Evolutionary conservation across 1,140 invertebrate genomes (phyloP), one percentile per base, ranked within the genome.

Genomic region (Drosophila ananassae): DNA sequence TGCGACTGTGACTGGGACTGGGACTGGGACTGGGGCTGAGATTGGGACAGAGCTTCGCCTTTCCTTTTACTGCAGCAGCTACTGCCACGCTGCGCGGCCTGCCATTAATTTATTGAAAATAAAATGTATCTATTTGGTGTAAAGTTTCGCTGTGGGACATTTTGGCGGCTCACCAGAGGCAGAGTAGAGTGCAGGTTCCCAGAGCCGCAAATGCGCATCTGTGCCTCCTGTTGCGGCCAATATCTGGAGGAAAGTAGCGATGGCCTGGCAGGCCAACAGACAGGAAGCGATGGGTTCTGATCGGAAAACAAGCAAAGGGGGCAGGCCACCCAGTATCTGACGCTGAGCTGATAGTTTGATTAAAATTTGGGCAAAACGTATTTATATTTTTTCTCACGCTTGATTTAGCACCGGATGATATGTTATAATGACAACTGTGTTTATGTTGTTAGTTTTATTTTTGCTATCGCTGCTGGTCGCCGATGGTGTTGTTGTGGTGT

Each of bases 361-460:
- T 54, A 12, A 28, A 66, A 75, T 58, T 75, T 73, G 9, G 21
- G 39, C 25, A 9, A 71, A 57, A 61, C 63, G 48, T 46, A 63
- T 64, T 87, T 85, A 51, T 50, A 59, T 51, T 59, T 85, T 85
- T 87, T 87, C 82, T 87, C 83, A 87, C 82, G 82, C 83, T 81
- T 82, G 62, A 82, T 82, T 82, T 87, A 89, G 60, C 75, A 68
- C 83, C 83, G 83, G 79, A 87, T 87, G 82, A 87, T 82, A 89
- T 89, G 82, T 87, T 78, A 72, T 75, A 89, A 89, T 89, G 82
- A 82, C 82, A 89, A 87, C 82, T 79, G 72, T 87, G 82, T 87
- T 82, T 87, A 87, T 85, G 67, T 80, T 81, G 80, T 83, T 68
- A 61, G 73, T 68, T 79, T 77, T 44, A 52, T 55, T 34, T 68